These are phyloP conservation scores for Lumbricus terrestris DNA, from an alignment of 2,888 invertebrate genomes.

Conservation along the genomic window DNA sequence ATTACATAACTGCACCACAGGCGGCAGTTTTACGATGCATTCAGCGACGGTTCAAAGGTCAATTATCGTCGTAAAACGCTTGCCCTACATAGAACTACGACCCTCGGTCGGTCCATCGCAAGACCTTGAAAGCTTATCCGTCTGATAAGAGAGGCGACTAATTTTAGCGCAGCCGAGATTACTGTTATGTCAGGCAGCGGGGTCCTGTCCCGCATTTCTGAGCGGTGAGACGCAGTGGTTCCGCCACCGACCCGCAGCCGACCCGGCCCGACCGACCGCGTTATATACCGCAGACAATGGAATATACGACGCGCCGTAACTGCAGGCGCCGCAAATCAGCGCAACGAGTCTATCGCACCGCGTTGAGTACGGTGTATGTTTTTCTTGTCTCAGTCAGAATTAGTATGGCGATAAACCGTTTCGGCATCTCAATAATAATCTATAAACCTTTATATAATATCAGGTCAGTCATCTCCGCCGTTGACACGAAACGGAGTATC, in stretches of 20 bases:
- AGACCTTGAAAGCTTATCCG: background rate
- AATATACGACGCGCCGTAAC: background rate
- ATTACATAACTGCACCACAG: background rate
- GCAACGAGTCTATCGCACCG: no score
- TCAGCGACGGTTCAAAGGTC: background rate
- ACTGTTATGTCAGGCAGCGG: background rate
- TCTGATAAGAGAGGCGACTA: background rate
- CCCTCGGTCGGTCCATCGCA: background rate
- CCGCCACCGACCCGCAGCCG: no score
- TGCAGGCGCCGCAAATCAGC: no score
- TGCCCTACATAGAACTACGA: background rate
- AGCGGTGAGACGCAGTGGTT: background rate
- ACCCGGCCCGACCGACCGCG: no score
- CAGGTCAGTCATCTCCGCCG: no score
- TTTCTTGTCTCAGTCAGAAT: no score
- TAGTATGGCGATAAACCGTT: no score
- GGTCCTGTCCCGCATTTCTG: background rate
- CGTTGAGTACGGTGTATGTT: no score
- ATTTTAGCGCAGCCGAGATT: slow-evolving; percentile 3
- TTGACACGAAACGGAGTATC: no score
- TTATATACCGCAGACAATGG: background rate
- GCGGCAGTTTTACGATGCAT: background rate
- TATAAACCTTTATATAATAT: no score
- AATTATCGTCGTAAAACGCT: background rate
- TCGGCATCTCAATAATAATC: no score